Evolutionary conservation across 1,140 invertebrate genomes (phyloP), one percentile per base, ranked within the genome.

Genomic region (Capitella teleta): DNA sequence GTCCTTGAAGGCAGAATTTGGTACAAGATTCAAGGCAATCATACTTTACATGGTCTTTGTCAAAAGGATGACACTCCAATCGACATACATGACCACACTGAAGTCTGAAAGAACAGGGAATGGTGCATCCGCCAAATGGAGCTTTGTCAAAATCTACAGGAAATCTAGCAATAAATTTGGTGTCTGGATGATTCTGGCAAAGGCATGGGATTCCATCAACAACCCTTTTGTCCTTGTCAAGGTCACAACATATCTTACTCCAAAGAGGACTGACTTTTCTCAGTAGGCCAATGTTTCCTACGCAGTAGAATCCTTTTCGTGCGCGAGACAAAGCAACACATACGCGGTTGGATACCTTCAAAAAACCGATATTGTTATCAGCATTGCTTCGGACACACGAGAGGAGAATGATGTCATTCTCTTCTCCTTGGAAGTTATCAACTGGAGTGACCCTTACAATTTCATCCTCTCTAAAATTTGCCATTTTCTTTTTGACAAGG

Each of bases 301-400:
- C 69, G 14, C 78, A 66, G 53, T 71, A 82, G 32, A 80, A 58
- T 57, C 81, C 86, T 72, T 80, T 75, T 61, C 79, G 80, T 0
- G 86, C 86, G 57, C 86, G 71, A 0, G 86, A 87, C 6, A 89
- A 67, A 5, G 85, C 84, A 1, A 89, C 86, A 70, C 83, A 86
- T 41, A 88, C 77, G 42, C 86, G 70, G 70, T 88, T 89, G 34
- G 78, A 72, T 36, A 74, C 79, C 19, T 74, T 76, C 12, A 89
- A 65, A 70, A 87, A 90, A 3, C 86, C 87, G 61, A 87, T 80
- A n/a, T 73, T 74, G 14, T 79, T 67, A 5, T 63, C 49, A 60
- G 85, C 85, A 40, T 66, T 61, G 62, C 80, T 86, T 47, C 87
- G 73, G 1, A 90, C 85, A 3, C 89, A 69, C 0, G 87, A 88